These are phyloP conservation scores for Argyresthia albistria DNA, from an alignment of 2,888 invertebrate species.

Conservation along the genomic window DNA sequence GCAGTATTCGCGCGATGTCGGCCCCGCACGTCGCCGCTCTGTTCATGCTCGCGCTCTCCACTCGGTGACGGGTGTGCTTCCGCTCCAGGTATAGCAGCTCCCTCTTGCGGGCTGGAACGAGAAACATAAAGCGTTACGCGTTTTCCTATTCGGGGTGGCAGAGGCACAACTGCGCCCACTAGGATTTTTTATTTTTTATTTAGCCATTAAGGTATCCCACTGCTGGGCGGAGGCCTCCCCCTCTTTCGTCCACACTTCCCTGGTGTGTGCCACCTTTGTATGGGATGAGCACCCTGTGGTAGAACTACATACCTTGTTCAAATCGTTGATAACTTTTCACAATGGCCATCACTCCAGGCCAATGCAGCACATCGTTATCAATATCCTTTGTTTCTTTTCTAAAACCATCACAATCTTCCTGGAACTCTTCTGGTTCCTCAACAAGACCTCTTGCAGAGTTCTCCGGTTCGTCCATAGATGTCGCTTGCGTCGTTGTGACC, in stretches of 20 bases:
- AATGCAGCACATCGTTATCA: slow-evolving; percentile 19
- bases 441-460: slow-evolving; percentile 40
- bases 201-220: no score
- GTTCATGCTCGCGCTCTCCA: slow-evolving; percentile 60
- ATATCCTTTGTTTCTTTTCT: slow-evolving; percentile 4
- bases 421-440: slow-evolving; percentile 9
- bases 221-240: no score
- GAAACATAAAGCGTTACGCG: no score
- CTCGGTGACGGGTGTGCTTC: slow-evolving; percentile 56
- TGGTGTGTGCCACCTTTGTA: no score
- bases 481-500: slow-evolving; percentile 34
- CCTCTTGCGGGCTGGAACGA: slow-evolving; percentile 57
- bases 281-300: no score
- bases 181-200: no score
- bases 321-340: slow-evolving; percentile 64
- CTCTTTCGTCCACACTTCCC: no score
- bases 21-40: slow-evolving; percentile 51
- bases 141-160: no score
- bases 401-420: slow-evolving; percentile 14
- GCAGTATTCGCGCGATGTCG: slow-evolving; percentile 42
- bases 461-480: slow-evolving; percentile 56
- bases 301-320: slow-evolving; percentile 52
- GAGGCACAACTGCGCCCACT: no score
- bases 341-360: slow-evolving; percentile 67
- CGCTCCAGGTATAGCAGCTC: slow-evolving; percentile 56